Percentiles rank a stretch among this genome's conserved stretches.
Evolutionary conservation across 2,797 vertebrate genomes (phyloP).

Genomic region (Sitta carolinensis): DNA sequence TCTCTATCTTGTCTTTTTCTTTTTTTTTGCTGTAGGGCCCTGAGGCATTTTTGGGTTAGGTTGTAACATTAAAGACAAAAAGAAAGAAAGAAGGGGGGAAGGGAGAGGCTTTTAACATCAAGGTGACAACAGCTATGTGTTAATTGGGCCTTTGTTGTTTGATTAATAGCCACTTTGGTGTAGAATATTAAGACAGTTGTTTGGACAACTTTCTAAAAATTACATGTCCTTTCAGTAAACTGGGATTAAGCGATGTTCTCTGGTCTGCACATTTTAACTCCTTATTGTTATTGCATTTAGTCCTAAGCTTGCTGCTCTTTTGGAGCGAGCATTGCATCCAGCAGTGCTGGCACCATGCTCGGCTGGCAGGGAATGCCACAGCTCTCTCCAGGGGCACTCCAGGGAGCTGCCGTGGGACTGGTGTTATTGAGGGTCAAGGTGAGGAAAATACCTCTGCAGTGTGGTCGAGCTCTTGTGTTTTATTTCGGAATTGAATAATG

Average conservation of each 20-base stretch:
- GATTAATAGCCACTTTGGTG: conserved; percentile 66
- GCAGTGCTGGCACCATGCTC: background rate
- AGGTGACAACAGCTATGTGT: conserved; percentile 71
- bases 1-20: background rate
- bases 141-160: conserved; percentile 77
- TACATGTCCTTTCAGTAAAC: conserved; percentile 39
- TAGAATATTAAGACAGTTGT: conserved; percentile 64
- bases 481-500: background rate
- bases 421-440: background rate
- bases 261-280: conserved; percentile 52
- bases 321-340: rapidly evolving
- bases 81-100: conserved; percentile 34
- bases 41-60: conserved; percentile 62
- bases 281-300: background rate
- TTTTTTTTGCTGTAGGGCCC: background rate
- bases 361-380: background rate
- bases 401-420: background rate
- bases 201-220: conserved; percentile 63
- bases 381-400: background rate
- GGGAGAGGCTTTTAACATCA: conserved; percentile 71
- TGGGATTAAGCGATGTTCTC: conserved; percentile 27
- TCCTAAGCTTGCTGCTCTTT: background rate
- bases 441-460: background rate
- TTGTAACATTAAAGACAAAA: conserved; percentile 57
- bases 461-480: background rate